Evolutionary conservation across 2,888 invertebrate species (phyloP).

Genomic region (Bembecia ichneumoniformis): DNA sequence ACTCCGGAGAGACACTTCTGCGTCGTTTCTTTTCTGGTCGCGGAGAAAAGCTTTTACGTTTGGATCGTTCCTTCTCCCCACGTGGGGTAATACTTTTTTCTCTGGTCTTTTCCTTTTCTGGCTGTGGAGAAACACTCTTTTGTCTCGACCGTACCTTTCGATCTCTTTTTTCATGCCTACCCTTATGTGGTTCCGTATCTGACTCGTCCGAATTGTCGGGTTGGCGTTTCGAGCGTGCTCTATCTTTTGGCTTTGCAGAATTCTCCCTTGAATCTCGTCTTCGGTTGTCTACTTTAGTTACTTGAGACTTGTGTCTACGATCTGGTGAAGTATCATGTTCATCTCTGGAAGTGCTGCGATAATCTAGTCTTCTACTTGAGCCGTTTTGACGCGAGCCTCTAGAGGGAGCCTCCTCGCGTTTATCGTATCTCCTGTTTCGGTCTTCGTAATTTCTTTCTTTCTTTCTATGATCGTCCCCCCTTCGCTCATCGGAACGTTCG

Average conservation of each 20-base stretch:
- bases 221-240: slow-evolving; percentile 37
- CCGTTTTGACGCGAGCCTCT: slow-evolving; percentile 27
- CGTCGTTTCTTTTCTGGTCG: slow-evolving; percentile 47
- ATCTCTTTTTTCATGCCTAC: slow-evolving; percentile 29
- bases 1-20: slow-evolving; percentile 37
- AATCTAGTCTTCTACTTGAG: slow-evolving; percentile 31
- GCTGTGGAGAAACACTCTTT: slow-evolving; percentile 39
- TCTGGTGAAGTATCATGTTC: slow-evolving; percentile 37
- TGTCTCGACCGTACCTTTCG: slow-evolving; percentile 31
- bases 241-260: slow-evolving; percentile 22
- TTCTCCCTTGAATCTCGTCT: slow-evolving; percentile 33
- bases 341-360: slow-evolving; percentile 30
- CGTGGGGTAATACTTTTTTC: neutral
- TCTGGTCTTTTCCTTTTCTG: slow-evolving; percentile 26
- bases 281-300: slow-evolving; percentile 45
- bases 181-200: slow-evolving; percentile 27
- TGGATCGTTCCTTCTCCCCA: neutral
- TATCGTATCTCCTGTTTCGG: slow-evolving; percentile 52
- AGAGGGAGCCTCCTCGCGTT: slow-evolving; percentile 26
- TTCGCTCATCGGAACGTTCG: slow-evolving; percentile 40
- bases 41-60: slow-evolving; percentile 30
- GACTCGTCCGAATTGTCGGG: slow-evolving; percentile 33
- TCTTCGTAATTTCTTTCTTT: slow-evolving; percentile 60
- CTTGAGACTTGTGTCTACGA: slow-evolving; percentile 38
- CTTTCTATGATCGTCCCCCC: slow-evolving; percentile 47